Conservation (phyloP, 2,888 invertebrate species). For the Xanthia icteritia region DNA sequence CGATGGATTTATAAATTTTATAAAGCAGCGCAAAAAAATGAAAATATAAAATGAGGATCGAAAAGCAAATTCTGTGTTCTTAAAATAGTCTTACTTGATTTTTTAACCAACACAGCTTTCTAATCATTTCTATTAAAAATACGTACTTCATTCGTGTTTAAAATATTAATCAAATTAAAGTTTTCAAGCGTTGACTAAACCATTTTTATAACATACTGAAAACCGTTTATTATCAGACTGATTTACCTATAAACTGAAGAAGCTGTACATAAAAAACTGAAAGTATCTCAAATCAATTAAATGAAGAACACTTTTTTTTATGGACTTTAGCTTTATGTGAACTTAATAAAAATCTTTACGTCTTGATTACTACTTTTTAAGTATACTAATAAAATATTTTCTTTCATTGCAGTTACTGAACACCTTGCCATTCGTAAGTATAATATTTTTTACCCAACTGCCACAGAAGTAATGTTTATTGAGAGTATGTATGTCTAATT, state of each 20-base stretch:
- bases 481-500: background rate
- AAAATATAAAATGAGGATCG: background rate
- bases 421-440: conserved; percentile 25
- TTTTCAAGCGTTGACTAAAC: background rate
- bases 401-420: conserved; percentile 31
- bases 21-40: background rate
- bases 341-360: background rate
- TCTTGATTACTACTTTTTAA: background rate
- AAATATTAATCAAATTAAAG: background rate
- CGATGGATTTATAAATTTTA: too few relatives aligned
- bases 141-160: too few relatives aligned
- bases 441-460: background rate
- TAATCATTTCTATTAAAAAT: too few relatives aligned
- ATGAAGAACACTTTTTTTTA: conserved; percentile 7
- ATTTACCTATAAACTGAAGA: conserved; percentile 2
- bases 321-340: background rate
- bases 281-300: background rate
- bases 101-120: too few relatives aligned
- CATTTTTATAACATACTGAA: conserved; percentile 26
- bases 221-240: conserved; percentile 11
- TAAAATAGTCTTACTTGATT: background rate
- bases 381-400: conserved; percentile 6
- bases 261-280: background rate
- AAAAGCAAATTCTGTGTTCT: background rate
- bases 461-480: background rate